Evolutionary conservation across 1,140 invertebrate species (phyloP).

Genomic region (Dendroctonus ponderosae): DNA sequence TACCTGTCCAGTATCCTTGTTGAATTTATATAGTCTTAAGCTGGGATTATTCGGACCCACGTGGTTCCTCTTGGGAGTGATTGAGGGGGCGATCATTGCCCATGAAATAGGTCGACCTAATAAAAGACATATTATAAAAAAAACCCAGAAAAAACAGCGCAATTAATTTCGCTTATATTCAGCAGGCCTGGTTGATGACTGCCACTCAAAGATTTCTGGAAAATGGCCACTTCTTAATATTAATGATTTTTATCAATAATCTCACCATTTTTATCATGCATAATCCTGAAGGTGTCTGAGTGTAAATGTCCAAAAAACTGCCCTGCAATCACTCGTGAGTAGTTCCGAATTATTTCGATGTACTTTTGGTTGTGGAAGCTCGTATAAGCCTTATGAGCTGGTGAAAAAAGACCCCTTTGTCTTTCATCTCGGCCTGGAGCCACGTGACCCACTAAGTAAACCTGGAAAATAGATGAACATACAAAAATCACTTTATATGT

Average conservation of each 20-base stretch:
- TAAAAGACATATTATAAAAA: too few species aligned
- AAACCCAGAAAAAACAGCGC: not conserved
- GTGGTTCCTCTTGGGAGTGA: slow-evolving; percentile 74
- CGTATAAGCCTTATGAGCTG: slow-evolving; percentile 58
- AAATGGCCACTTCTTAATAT: too few species aligned
- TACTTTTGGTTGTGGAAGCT: slow-evolving; percentile 70
- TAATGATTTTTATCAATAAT: too few species aligned
- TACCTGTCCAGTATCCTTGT: slow-evolving; percentile 78
- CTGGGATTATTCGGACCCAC: slow-evolving; percentile 83
- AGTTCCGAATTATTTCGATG: slow-evolving; percentile 68
- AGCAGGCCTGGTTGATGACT: too few species aligned
- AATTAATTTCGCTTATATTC: too few species aligned
- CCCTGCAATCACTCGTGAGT: slow-evolving; percentile 77
- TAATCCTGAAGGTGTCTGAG: slow-evolving; percentile 83
- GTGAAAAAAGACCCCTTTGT: slow-evolving; percentile 60
- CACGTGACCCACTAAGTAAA: slow-evolving; percentile 86
- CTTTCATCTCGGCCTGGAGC: slow-evolving; percentile 84
- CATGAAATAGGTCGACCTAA: slow-evolving; percentile 77
- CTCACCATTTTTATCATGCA: slow-evolving; percentile 72
- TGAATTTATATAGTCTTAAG: slow-evolving; percentile 83
- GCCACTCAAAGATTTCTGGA: too few species aligned
- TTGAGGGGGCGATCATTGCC: slow-evolving; percentile 81
- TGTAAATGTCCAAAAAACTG: slow-evolving; percentile 93
- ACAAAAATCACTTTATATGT: not conserved
- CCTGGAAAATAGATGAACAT: slow-evolving; percentile 57